Evolutionary conservation across 2,888 invertebrate genomes (phyloP).

Genomic region (Tricholauxania praeusta): DNA sequence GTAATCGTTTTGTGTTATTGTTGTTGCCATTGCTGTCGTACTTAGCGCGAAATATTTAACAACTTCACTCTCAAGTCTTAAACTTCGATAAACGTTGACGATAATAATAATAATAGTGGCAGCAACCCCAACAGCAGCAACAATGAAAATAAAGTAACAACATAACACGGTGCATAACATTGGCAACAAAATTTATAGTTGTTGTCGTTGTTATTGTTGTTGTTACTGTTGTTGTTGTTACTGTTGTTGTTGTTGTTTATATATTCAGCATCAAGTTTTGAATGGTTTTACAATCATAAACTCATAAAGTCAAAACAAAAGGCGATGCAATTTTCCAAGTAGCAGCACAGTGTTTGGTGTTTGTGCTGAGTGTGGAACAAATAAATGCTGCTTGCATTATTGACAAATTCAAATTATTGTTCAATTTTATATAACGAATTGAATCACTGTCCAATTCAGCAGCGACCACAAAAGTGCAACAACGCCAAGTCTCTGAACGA

Average conservation of each 20-base stretch:
- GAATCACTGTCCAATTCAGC: too few relatives aligned
- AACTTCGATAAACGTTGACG: background rate
- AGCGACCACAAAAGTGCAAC: too few relatives aligned
- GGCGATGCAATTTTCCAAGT: too few relatives aligned
- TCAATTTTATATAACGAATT: too few relatives aligned
- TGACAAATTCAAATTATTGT: too few relatives aligned
- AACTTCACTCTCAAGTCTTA: background rate
- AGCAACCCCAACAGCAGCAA: background rate
- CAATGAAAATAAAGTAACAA: background rate
- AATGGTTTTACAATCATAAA: constrained; percentile 65
- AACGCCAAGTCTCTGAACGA: too few relatives aligned
- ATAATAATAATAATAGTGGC: background rate
- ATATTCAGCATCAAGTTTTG: constrained; percentile 20
- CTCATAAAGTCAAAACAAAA: constrained; percentile 57
- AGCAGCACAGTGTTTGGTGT: too few relatives aligned
- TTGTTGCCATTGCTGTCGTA: background rate
- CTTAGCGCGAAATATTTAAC: constrained; percentile 11
- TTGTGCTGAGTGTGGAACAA: too few relatives aligned
- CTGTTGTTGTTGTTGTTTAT: constrained; percentile 1
- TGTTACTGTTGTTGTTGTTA: background rate
- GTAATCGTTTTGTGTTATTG: background rate
- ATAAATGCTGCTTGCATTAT: too few relatives aligned
- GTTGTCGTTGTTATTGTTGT: constrained; percentile 1
- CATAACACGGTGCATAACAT: background rate
- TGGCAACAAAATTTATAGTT: constrained; percentile 10